A percentile compares a stretch with the other conserved stretches of the same genome.
Conservation (phyloP, 35 echinoderm and acorn worm species). For the Ophiothrix spiculata region DNA sequence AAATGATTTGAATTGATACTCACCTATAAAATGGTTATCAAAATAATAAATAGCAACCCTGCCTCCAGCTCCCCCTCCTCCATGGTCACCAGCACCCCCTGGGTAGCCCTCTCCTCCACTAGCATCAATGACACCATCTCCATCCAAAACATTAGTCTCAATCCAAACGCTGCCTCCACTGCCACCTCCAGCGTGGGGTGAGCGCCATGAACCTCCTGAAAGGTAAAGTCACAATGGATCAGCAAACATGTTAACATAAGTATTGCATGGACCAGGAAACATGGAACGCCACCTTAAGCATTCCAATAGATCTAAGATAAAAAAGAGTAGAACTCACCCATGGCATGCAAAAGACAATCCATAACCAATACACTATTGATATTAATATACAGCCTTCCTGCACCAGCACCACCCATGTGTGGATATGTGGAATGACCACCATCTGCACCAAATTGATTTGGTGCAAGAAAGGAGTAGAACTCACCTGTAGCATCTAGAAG, state of each 20-base stretch:
- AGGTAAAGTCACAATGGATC: no score
- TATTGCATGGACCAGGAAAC: no score
- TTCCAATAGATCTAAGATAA: no score
- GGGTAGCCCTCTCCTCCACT: slow-evolving; percentile 60
- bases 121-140: slow-evolving; percentile 63
- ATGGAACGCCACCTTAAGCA: no score
- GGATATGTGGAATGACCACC: slow-evolving; percentile 64
- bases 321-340: no score
- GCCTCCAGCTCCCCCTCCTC: slow-evolving; percentile 77
- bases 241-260: no score
- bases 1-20: no score
- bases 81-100: slow-evolving; percentile 19
- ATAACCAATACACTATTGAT: slow-evolving; percentile 27
- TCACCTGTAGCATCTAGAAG: slow-evolving; percentile 42
- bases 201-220: slow-evolving; percentile 59
- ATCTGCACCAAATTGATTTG: slow-evolving; percentile 50
- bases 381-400: slow-evolving; percentile 49
- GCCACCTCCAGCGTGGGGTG: slow-evolving; percentile 71
- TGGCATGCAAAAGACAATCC: slow-evolving; percentile 55
- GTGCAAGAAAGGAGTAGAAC: slow-evolving; percentile 55
- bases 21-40: slow-evolving; percentile 80
- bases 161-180: slow-evolving; percentile 88
- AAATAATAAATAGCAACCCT: slow-evolving; percentile 82
- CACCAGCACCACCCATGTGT: slow-evolving; percentile 65
- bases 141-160: slow-evolving; percentile 62